Base-by-base conservation (phyloP, 1,140 invertebrate species). In the Contarinia nasturtii region DNA sequence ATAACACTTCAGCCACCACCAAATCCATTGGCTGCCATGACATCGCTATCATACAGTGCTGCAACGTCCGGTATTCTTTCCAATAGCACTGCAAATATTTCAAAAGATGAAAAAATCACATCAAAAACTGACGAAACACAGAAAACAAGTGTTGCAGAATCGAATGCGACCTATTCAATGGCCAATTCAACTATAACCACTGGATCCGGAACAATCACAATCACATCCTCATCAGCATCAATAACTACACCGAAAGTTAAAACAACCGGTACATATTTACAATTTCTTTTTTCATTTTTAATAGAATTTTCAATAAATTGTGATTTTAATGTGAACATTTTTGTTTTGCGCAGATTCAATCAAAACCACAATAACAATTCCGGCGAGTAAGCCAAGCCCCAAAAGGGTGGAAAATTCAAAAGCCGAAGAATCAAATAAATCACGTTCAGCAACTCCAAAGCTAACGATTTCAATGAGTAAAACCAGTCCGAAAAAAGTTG, bases 21-120 rank as follows among this genome's bases (percentile, higher is more conserved):
- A 36, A 63, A 63, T 53, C 61, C 61, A 36, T 56, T 63, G 15
- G 42, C 63, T 47, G 59, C 61, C 7, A 63, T 63, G 58, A 54
- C 61, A 2, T 58, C 61, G 3, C 43, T 49, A n/a, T 48, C 55
- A 3, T 27, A 27, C 27, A 27, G 10, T 36, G 47, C 54, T 2
- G 49, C 51, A 2, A 51, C 56, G 14, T 51, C 48, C 42, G 54
- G 46, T 45, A 44, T 48, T 34, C 34, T 40, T 33, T 42, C 40
- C 18, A 49, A 47, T 45, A 45, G 54, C 7, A 51, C 47, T 15
- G 45, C 47, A 8, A 50, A 46, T 17, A 33, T 55, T 57, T 7
- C 49, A 47, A 8, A 51, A 48, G 40, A 51, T 51, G 0, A 49
- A 49, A 17, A 52, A 54, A 36, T 44, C 54, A 10, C 27, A 52